A percentile compares a stretch with the other conserved stretches of the same genome.
These are phyloP conservation scores for Budorcas taxicolor DNA, from an alignment of 2,113 vertebrate species.

Conservation along the genomic window DNA sequence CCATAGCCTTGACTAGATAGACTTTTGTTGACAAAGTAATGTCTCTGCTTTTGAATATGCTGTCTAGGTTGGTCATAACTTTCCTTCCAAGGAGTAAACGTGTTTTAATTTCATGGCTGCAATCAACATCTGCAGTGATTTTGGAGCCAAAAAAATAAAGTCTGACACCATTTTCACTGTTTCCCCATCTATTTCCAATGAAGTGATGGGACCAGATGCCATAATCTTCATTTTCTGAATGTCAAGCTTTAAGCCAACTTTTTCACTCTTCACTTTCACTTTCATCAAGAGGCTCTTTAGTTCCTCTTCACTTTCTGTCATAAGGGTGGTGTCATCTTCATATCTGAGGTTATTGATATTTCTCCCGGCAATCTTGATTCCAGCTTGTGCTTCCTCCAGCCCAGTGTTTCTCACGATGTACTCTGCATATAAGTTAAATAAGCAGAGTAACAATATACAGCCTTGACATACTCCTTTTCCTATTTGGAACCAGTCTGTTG, in stretches of 20 bases:
- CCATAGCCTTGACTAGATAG: background rate
- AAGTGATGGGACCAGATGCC: background rate
- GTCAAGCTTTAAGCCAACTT: background rate
- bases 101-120: background rate
- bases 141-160: background rate
- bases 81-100: background rate
- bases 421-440: background rate
- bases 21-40: background rate
- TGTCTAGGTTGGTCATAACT: background rate
- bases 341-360: background rate
- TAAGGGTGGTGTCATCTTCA: background rate
- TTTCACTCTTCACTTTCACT: background rate
- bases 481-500: background rate
- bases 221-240: background rate
- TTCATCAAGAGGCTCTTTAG: background rate
- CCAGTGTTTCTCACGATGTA: background rate
- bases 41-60: background rate
- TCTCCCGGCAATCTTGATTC: background rate
- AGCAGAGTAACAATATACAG: background rate
- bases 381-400: background rate
- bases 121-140: background rate
- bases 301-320: background rate
- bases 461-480: fast-evolving
- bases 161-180: background rate
- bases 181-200: background rate